These are phyloP conservation scores for Probaryconus sp. DNA, from an alignment of 1,140 invertebrate genomes.

Conservation along the genomic window DNA sequence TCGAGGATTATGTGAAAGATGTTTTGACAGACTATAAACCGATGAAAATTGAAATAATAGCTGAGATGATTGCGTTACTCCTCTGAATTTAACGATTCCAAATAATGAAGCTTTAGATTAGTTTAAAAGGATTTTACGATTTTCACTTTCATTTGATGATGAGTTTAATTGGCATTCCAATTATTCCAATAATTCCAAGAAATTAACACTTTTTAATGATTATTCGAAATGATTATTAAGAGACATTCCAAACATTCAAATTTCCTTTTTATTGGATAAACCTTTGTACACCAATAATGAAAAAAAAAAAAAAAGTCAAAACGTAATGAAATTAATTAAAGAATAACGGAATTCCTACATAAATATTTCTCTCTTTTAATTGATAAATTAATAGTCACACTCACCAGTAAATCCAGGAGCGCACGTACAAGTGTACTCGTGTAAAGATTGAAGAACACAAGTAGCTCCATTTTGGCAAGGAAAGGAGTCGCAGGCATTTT, in stretches of 20 bases:
- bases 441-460: constrained; percentile 86
- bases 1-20: constrained; percentile 41
- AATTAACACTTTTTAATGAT: no score
- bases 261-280: no score
- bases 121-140: neutral
- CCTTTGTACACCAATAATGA: no score
- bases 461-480: constrained; percentile 93
- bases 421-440: constrained; percentile 90
- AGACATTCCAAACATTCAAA: no score
- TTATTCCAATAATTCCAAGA: constrained; percentile 2
- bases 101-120: no score
- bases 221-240: no score
- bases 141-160: no score
- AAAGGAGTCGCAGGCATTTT: constrained; percentile 92
- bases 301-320: no score
- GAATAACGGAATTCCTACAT: no score
- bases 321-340: no score
- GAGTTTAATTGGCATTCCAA: no score
- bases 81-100: constrained; percentile 8
- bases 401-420: constrained; percentile 90
- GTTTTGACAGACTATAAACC: constrained; percentile 55
- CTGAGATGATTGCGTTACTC: constrained; percentile 7
- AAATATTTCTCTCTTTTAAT: no score
- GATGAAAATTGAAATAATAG: constrained; percentile 47
- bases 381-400: constrained; percentile 56